Conservation (phyloP, 2,888 invertebrate genomes). For the Polia nebulosa region DNA sequence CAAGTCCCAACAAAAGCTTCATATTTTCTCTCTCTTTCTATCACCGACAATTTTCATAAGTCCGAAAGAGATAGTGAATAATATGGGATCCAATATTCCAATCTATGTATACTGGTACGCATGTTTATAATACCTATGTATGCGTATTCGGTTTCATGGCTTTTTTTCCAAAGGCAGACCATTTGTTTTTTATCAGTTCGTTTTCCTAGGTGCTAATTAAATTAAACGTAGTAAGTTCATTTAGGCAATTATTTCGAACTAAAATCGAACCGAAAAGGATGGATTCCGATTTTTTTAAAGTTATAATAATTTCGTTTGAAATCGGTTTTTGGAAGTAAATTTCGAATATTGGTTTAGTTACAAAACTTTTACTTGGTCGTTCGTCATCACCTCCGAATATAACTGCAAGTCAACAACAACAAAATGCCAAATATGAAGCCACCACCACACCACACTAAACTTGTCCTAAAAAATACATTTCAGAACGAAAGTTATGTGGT, state of each 20-base stretch:
- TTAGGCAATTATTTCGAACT: background rate
- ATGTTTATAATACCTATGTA: slow-evolving; percentile 32
- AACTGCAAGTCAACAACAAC: background rate
- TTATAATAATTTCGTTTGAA: slow-evolving; percentile 14
- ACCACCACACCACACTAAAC: too few relatives aligned
- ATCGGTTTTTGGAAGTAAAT: background rate
- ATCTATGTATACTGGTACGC: slow-evolving; percentile 5
- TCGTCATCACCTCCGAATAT: background rate
- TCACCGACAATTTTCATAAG: background rate
- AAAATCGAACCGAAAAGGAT: slow-evolving; percentile 10
- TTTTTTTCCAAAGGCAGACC: slow-evolving; percentile 1
- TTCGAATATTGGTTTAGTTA: background rate
- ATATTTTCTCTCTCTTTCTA: slow-evolving; percentile 47
- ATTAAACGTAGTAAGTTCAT: background rate
- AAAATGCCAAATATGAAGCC: too few relatives aligned
- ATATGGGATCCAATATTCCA: slow-evolving; percentile 19
- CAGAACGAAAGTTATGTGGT: slow-evolving; percentile 67
- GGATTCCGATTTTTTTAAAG: too few relatives aligned
- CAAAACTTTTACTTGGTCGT: background rate
- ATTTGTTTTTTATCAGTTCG: background rate
- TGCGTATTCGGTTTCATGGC: slow-evolving; percentile 27
- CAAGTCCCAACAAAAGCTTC: slow-evolving; percentile 55
- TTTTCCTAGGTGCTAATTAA: background rate
- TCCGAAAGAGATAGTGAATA: slow-evolving; percentile 42
- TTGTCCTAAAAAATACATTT: slow-evolving; percentile 41